Conservation (phyloP, 2,888 invertebrate species). For the Drosophila merina region DNA sequence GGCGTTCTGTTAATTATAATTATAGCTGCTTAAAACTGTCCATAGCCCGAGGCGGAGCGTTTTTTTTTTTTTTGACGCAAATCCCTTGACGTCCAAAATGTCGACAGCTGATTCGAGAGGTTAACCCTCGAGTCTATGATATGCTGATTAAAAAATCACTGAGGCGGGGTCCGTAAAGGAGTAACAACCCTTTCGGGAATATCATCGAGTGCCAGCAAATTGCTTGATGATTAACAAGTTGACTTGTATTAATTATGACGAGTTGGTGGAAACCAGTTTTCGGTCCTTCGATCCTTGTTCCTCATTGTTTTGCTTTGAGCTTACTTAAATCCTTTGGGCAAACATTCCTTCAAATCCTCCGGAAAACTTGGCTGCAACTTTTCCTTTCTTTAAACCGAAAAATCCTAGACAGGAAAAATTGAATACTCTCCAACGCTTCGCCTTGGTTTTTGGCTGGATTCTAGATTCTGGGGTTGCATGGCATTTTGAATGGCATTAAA, state of each 20-base stretch:
- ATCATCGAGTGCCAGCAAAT: slow-evolving; percentile 51
- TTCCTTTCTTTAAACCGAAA: slow-evolving; percentile 20
- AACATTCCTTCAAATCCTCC: slow-evolving; percentile 39
- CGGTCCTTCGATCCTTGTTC: no score
- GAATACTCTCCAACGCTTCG: slow-evolving; percentile 52
- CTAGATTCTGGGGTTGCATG: slow-evolving; percentile 63
- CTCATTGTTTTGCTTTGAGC: slow-evolving; percentile 54
- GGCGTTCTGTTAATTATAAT: slow-evolving; percentile 75
- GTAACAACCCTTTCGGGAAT: slow-evolving; percentile 71
- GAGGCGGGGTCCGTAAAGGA: slow-evolving; percentile 37
- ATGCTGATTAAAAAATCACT: slow-evolving; percentile 77
- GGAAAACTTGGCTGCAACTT: no score
- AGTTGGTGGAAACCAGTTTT: slow-evolving; percentile 14
- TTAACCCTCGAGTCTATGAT: slow-evolving; percentile 60
- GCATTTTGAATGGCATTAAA: slow-evolving; percentile 81
- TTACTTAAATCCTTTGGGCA: slow-evolving; percentile 60
- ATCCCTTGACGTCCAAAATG: slow-evolving; percentile 59
- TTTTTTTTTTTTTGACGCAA: slow-evolving; percentile 37
- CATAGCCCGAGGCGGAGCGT: background rate
- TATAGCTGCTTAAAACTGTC: slow-evolving; percentile 61
- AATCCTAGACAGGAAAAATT: slow-evolving; percentile 59
- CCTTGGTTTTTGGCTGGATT: slow-evolving; percentile 14
- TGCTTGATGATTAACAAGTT: slow-evolving; percentile 79
- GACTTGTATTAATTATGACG: slow-evolving; percentile 74
- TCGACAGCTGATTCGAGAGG: slow-evolving; percentile 73